Base-by-base conservation (phyloP, 1,140 invertebrate genomes). In the Pinna nobilis region DNA sequence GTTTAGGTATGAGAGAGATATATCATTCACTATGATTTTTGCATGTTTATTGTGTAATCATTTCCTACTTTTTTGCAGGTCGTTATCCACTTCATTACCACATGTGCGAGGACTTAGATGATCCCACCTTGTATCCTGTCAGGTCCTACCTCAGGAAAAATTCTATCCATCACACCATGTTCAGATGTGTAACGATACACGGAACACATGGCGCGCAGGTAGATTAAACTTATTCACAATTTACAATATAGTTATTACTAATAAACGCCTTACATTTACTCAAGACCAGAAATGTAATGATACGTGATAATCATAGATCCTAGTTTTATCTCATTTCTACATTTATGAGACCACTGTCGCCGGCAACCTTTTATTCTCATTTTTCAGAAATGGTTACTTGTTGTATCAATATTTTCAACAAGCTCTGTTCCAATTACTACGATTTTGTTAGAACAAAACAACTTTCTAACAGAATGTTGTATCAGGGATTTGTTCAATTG, bases 41-140 rank as follows among this genome's bases (percentile, higher is more conserved):
- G n/a, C n/a, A n/a, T n/a, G n/a, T n/a, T n/a, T n/a, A n/a, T n/a
- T n/a, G n/a, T n/a, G n/a, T n/a, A n/a, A n/a, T n/a, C n/a, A n/a
- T n/a, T n/a, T n/a, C n/a, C n/a, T 25, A n/a, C 4, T 5, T 2
- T 30, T 23, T 13, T 67, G 13, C 32, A 78, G 82, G 78, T 23
- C 33, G 49, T 37, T 84, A 84, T 68, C 79, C 82, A 3, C 67
- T 84, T 28, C 82, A 84, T 55, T 84, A 79, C 23, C 82, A 84
- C 41, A 71, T 82, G 68, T 75, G 71, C 75, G 67, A 49, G 9
- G 61, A 65, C 23, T 37, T 77, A 7, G 79, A 77, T 41, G 67
- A 79, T 7, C n/a, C 15, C 15, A 44, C 35, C 7, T 23, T 63
- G 39, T 67, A 77, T 25, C 57, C 32, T 1, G 41, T 25, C 0